Base-by-base conservation (phyloP, 1,140 invertebrate species). In the Mactra quadrangularis region DNA sequence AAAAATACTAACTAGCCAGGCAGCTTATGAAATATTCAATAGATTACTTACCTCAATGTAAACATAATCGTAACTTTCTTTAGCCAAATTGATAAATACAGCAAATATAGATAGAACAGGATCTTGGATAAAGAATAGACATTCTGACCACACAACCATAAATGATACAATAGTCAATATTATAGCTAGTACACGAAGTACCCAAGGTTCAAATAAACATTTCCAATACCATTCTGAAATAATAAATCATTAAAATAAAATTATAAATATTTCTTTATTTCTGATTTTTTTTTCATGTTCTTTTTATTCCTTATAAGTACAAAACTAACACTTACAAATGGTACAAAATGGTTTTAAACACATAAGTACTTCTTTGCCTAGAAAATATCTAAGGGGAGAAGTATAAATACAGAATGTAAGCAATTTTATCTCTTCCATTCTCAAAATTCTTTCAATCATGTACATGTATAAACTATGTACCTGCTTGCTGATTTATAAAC, bases 91-190 rank as follows among this genome's bases (percentile, higher is more conserved):
- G 1, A 99, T 95, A 90, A 99, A 97, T 50, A 96, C 95, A 53
- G 99, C 99, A 94, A 99, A 99, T 62, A 99, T 94, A 0, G 98
- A 99, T 6, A 99, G 94, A 25, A 98, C 96, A 1, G 98, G 98
- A 45, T 90, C 82, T 90, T 96, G 96, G 87, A 96, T 97, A 93
- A 99, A 99, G 93, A 99, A 99, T 0, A 98, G 98, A 66, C 99
- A 96, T 94, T 99, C 99, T 9, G 98, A 99, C 98, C 99, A 99
- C 17, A 99, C 96, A 53, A 99, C 97, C 89, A 96, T 95, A 29
- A 96, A 93, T 0, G 98, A 99, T 90, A 99, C 94, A 35, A 96
- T 93, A 2, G 95, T 95, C 6, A 97, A 95, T 0, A 96, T 87
- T 59, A 98, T 92, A 11, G 97, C 96, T 60, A 96, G 88, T 0